Conservation (phyloP, 2,888 invertebrate genomes). For the Chrysopilus asiliformis region DNA sequence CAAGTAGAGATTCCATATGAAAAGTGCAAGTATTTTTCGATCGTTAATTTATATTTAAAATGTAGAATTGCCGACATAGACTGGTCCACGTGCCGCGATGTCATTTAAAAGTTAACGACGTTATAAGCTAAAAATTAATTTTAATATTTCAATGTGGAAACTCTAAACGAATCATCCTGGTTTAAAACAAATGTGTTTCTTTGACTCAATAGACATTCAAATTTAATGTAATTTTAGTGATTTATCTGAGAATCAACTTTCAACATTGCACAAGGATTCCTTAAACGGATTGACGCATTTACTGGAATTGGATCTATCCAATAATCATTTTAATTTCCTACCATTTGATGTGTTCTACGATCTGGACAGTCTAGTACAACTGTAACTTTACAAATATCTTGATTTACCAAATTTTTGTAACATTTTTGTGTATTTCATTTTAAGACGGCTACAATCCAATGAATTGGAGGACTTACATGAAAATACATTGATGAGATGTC, state of each 20-base stretch:
- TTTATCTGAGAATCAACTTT: slow-evolving; percentile 50
- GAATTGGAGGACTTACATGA: slow-evolving; percentile 41
- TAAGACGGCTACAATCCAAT: slow-evolving; percentile 48
- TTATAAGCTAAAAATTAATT: too few relatives aligned
- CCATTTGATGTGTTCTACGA: slow-evolving; percentile 47
- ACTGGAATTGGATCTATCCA: slow-evolving; percentile 49
- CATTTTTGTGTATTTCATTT: slow-evolving; percentile 17
- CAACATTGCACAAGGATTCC: slow-evolving; percentile 48
- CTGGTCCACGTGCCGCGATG: not conserved
- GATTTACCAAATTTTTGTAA: too few relatives aligned
- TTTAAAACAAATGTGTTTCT: too few relatives aligned
- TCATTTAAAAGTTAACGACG: too few relatives aligned
- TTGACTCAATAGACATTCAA: too few relatives aligned
- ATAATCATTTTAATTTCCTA: slow-evolving; percentile 49
- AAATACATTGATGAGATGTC: slow-evolving; percentile 39
- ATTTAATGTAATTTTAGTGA: slow-evolving; percentile 39
- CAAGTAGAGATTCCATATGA: too few relatives aligned
- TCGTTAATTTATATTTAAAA: not conserved
- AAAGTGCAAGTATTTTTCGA: not conserved
- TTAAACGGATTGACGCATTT: slow-evolving; percentile 46
- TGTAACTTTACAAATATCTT: slow-evolving; percentile 38
- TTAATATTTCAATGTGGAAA: too few relatives aligned
- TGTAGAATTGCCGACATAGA: not conserved
- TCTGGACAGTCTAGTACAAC: slow-evolving; percentile 42
- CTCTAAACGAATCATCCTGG: too few relatives aligned